phyloP scores from a whole-genome alignment of 2,888 invertebrate species.

The Agonopterix heracliana region DNA sequence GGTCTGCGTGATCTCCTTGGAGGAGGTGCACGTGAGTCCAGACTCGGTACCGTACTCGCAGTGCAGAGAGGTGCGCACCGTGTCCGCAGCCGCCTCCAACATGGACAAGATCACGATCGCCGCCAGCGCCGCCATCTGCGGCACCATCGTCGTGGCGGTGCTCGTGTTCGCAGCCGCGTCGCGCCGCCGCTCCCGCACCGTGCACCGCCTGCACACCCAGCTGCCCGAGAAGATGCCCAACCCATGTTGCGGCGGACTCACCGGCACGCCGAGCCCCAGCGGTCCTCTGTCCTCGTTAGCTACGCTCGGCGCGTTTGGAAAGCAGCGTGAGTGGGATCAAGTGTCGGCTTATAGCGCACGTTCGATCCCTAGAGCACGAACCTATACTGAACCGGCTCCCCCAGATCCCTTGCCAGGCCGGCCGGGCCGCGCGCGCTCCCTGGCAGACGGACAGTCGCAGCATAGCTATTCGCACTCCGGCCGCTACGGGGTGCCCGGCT shows the following conservation, averaged over 20 bases:
- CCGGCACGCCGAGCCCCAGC: constrained; percentile 85
- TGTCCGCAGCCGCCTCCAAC: constrained; percentile 87
- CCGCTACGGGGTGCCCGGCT: constrained; percentile 84
- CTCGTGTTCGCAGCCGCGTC: constrained; percentile 93
- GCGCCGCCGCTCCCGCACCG: constrained; percentile 84
- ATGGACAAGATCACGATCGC: constrained; percentile 97
- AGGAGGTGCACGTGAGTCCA: constrained; percentile 91
- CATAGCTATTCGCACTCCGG: constrained; percentile 92
- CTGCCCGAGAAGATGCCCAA: constrained; percentile 83
- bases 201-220: constrained; percentile 83
- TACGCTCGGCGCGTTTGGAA: constrained; percentile 89
- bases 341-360: constrained; percentile 94
- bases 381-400: constrained; percentile 80
- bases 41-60: constrained; percentile 90
- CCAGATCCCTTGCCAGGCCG: constrained; percentile 87
- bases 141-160: constrained; percentile 92
- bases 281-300: constrained; percentile 89
- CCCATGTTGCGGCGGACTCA: constrained; percentile 84
- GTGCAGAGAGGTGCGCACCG: constrained; percentile 92
- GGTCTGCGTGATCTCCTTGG: constrained; percentile 93
- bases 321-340: constrained; percentile 83
- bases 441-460: constrained; percentile 93
- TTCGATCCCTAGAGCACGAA: constrained; percentile 91
- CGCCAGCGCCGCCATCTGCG: constrained; percentile 94
- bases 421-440: constrained; percentile 85